Evolutionary conservation across 2,113 vertebrate species (phyloP).

Genomic region (Carassius auratus): DNA sequence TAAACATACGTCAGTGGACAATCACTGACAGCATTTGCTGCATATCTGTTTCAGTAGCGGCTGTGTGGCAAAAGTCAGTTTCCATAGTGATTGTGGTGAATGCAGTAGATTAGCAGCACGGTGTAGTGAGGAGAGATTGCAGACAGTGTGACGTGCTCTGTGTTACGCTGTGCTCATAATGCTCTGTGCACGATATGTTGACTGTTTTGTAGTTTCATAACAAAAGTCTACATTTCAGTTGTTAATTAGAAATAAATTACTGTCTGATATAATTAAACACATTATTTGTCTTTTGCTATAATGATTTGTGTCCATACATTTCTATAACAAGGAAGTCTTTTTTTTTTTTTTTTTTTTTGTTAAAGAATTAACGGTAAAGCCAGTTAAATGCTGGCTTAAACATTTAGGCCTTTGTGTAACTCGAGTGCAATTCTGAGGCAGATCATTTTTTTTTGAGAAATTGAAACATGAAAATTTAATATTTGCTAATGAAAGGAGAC

Average conservation of each 20-base stretch:
- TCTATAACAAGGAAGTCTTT: background rate
- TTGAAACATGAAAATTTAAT: background rate
- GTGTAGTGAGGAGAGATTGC: slow-evolving; percentile 69
- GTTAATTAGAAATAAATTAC: background rate
- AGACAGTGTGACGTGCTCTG: slow-evolving; percentile 64
- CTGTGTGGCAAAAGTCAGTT: slow-evolving; percentile 74
- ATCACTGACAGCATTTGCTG: slow-evolving; percentile 49
- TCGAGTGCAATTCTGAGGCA: background rate
- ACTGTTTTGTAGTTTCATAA: background rate
- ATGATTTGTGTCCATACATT: background rate
- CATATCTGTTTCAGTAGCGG: slow-evolving; percentile 60
- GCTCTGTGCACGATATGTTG: background rate
- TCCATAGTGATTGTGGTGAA: slow-evolving; percentile 80
- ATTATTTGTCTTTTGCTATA: background rate
- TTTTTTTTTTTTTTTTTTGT: too few relatives aligned
- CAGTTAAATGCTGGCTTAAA: background rate
- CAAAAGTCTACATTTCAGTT: background rate
- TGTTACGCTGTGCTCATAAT: slow-evolving; percentile 35
- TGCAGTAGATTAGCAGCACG: slow-evolving; percentile 74
- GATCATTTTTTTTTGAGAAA: background rate
- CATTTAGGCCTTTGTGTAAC: background rate
- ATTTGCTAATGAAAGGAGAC: slow-evolving; percentile 35
- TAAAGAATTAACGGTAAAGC: background rate
- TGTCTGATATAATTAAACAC: background rate
- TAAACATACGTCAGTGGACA: background rate